Percentiles rank a stretch among this genome's conserved stretches.
These are phyloP conservation scores for Lasioglossum marginatum DNA, from an alignment of 2,888 invertebrate genomes.

Conservation along the genomic window DNA sequence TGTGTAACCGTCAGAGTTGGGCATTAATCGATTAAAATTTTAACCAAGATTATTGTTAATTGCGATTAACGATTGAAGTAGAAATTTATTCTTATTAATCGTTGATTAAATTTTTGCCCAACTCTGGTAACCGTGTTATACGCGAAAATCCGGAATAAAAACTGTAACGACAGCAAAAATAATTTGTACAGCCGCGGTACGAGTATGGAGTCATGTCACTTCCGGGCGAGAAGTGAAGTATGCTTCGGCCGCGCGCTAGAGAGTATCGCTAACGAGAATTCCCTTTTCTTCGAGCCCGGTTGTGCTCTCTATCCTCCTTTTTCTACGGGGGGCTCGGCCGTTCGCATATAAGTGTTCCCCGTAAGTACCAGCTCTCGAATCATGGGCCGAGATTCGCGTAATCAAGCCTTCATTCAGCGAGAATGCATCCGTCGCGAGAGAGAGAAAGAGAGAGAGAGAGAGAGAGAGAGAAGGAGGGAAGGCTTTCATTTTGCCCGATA, in stretches of 20 bases:
- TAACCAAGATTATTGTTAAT: too few relatives aligned
- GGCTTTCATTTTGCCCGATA: constrained; percentile 31
- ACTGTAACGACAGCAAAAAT: not conserved
- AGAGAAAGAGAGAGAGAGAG: not conserved
- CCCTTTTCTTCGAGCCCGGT: constrained; percentile 27
- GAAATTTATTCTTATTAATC: too few relatives aligned
- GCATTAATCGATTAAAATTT: too few relatives aligned
- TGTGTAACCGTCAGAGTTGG: too few relatives aligned
- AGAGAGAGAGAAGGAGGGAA: not conserved
- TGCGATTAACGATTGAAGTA: too few relatives aligned
- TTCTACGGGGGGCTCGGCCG: not conserved
- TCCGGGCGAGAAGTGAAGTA: constrained; percentile 16
- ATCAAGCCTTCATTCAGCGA: constrained; percentile 53
- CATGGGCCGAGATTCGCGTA: constrained; percentile 52
- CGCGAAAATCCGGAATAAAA: not conserved
- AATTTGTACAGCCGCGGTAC: not conserved
- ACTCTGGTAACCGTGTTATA: too few relatives aligned
- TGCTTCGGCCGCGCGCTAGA: constrained; percentile 10
- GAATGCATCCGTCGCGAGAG: constrained; percentile 25
- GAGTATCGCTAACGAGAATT: constrained; percentile 48
- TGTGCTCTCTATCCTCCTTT: constrained; percentile 8
- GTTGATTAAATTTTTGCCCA: too few relatives aligned
- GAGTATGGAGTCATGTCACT: not conserved
- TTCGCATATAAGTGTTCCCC: constrained; percentile 18
- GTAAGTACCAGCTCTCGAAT: constrained; percentile 51